Evolutionary conservation across 2,797 vertebrate genomes (phyloP).

Genomic region (Pipistrellus pygmaeus): DNA sequence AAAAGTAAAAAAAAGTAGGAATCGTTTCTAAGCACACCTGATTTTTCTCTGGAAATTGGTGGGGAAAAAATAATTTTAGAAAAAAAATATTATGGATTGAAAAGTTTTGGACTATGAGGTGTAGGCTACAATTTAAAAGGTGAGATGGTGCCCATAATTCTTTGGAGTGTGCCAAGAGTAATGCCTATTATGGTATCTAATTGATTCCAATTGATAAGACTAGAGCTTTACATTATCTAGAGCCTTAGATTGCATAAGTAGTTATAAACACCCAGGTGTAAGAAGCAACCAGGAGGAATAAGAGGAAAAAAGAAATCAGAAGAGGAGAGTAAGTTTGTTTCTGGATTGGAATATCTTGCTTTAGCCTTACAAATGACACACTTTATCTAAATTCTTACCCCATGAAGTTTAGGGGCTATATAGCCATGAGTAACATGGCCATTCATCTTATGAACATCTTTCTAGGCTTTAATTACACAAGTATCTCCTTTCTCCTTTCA

Average conservation of each 20-base stretch:
- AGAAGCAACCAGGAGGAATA: too few relatives aligned
- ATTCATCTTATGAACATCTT: background rate
- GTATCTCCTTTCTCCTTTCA: background rate
- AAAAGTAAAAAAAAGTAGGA: slow-evolving; percentile 1
- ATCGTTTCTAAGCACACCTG: background rate
- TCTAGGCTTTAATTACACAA: background rate
- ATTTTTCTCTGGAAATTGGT: slow-evolving; percentile 19
- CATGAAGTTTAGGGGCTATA: background rate
- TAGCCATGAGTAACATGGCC: background rate
- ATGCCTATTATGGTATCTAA: background rate
- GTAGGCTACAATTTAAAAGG: background rate
- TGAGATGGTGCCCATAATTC: background rate
- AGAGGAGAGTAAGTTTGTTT: background rate
- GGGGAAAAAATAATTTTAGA: background rate
- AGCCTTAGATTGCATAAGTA: background rate
- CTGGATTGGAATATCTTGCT: background rate
- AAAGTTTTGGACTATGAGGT: background rate
- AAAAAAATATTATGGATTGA: background rate
- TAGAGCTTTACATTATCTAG: background rate
- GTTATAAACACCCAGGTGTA: background rate
- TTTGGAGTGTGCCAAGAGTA: background rate
- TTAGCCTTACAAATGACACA: background rate
- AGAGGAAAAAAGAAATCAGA: background rate
- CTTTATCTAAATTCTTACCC: background rate
- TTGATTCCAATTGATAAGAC: background rate